These are phyloP conservation scores for Origma solitaria DNA, from an alignment of 2,113 vertebrate genomes.

Conservation along the genomic window DNA sequence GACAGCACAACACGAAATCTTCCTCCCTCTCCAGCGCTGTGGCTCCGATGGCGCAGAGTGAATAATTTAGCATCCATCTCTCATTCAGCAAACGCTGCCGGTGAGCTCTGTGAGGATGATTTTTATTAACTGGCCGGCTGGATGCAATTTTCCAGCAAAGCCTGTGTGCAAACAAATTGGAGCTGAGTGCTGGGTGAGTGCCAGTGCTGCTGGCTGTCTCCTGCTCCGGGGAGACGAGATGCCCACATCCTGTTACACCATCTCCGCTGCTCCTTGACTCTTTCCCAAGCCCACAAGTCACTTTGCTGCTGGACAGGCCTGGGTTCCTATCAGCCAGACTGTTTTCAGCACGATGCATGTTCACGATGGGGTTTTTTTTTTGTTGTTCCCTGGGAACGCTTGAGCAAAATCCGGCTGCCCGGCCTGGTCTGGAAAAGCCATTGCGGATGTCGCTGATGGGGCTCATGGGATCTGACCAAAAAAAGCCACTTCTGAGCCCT, in stretches of 20 bases:
- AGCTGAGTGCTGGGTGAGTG: slow-evolving; percentile 1
- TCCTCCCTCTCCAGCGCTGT: not conserved
- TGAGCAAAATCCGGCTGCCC: not conserved
- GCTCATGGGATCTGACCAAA: not conserved
- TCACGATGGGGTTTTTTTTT: not conserved
- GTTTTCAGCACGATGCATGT: not conserved
- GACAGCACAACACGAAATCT: not conserved
- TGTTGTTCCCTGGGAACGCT: slow-evolving; percentile 23
- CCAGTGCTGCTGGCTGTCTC: not conserved
- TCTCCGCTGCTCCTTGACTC: not conserved
- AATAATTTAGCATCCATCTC: slow-evolving; percentile 42
- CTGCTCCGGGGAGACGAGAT: not conserved
- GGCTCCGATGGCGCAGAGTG: not conserved
- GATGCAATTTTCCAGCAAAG: slow-evolving; percentile 45
- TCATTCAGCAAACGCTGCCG: slow-evolving; percentile 29
- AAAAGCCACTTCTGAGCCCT: not conserved
- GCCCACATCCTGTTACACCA: slow-evolving; percentile 36
- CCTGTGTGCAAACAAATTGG: slow-evolving; percentile 15
- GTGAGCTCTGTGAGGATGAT: not conserved
- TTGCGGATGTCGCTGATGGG: not conserved
- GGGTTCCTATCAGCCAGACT: not conserved
- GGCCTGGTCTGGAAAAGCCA: slow-evolving; percentile 6
- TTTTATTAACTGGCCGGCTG: slow-evolving; percentile 37
- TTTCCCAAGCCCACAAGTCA: not conserved
- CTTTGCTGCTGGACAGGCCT: not conserved